phyloP scores from a whole-genome alignment of 1,140 invertebrate species.

The Sarcophaga peregrina region DNA sequence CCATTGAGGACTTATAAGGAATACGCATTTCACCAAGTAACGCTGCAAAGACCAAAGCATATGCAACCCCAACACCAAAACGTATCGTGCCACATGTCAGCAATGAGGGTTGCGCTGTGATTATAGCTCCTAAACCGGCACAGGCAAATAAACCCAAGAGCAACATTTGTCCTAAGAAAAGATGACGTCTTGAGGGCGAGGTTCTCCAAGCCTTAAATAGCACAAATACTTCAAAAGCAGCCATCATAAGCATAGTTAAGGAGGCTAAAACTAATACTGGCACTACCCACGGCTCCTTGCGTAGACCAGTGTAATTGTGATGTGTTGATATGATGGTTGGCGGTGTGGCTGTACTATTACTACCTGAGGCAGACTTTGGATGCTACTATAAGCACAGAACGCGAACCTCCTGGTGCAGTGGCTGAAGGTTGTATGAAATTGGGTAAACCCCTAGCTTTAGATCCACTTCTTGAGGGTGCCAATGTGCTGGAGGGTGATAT shows the following conservation, averaged over 20 bases:
- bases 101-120: constrained; percentile 81
- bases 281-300: constrained; percentile 85
- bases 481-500: constrained; percentile 51
- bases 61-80: constrained; percentile 86
- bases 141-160: constrained; percentile 87
- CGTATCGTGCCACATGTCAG: constrained; percentile 86
- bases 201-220: constrained; percentile 86
- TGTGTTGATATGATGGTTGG: constrained; percentile 62
- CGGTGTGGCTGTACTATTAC: constrained; percentile 49
- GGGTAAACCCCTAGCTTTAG: constrained; percentile 32
- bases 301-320: constrained; percentile 66
- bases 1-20: constrained; percentile 90
- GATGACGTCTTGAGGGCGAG: constrained; percentile 84
- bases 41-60: constrained; percentile 90
- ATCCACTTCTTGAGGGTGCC: constrained; percentile 35
- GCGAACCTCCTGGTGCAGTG: constrained; percentile 53
- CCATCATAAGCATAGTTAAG: constrained; percentile 82
- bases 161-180: constrained; percentile 91
- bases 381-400: constrained; percentile 51
- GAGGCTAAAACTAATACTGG: constrained; percentile 83
- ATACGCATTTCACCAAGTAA: constrained; percentile 94
- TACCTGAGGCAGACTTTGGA: constrained; percentile 30
- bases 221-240: constrained; percentile 89
- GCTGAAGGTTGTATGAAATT: constrained; percentile 47
- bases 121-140: constrained; percentile 82